Evolutionary conservation across 2,797 vertebrate genomes (phyloP).

Genomic region (Toxotes lorentzi): DNA sequence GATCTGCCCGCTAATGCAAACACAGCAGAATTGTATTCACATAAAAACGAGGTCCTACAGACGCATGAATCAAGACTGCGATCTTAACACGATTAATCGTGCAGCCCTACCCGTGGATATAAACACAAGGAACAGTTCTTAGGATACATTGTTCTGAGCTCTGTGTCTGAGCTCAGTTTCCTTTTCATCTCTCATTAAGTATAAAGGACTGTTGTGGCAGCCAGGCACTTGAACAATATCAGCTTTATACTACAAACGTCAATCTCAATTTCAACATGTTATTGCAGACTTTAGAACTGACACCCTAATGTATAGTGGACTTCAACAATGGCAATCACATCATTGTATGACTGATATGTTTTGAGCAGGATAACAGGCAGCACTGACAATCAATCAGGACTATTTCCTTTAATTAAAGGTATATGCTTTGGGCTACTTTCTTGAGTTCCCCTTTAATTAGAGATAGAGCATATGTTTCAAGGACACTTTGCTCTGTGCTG

Average conservation of each 20-base stretch:
- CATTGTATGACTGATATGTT: background rate
- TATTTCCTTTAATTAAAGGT: constrained; percentile 33
- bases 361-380: constrained; percentile 6
- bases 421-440: constrained; percentile 36
- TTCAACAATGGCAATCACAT: background rate
- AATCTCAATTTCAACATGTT: background rate
- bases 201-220: background rate
- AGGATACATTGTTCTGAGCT: background rate
- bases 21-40: constrained; percentile 1
- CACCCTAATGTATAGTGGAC: background rate
- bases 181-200: background rate
- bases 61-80: background rate
- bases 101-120: background rate
- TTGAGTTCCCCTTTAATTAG: constrained; percentile 58
- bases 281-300: background rate
- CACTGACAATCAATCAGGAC: constrained; percentile 17
- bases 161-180: background rate
- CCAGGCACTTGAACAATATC: background rate
- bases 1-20: background rate
- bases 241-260: background rate
- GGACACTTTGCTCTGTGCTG: constrained; percentile 56
- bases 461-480: constrained; percentile 69
- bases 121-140: background rate
- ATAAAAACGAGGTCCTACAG: background rate
- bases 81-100: constrained; percentile 7